Base-by-base conservation (phyloP, 2,888 invertebrate species). In the Horisme vitalbata region DNA sequence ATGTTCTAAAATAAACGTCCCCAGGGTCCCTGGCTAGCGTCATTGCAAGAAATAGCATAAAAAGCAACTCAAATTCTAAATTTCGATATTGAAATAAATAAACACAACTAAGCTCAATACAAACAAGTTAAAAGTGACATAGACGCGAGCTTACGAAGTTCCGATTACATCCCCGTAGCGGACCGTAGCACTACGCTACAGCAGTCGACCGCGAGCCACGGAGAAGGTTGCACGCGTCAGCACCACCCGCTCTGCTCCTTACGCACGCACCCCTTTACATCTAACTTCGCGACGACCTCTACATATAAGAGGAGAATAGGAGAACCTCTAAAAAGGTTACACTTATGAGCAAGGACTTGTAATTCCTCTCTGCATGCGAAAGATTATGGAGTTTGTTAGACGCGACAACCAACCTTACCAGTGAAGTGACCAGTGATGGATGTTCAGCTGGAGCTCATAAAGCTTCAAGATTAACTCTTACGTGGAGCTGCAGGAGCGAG, bases 381-480 rank as follows among this genome's bases (percentile, higher is more conserved):
- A 44, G 61, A 67, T 62, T 65, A 72, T 77, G 79, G 71, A 71
- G 62, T 71, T 68, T 64, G 58, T 69, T 53, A 53, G 65, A 57
- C 73, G 74, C 67, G 63, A 55, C 52, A 63, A 50, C 50, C 65
- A 65, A 57, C 66, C 70, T 61, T 57, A 58, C 58, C 59, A 61
- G 80, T 82, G 77, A 70, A 78, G 82, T 82, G 59, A 62, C 61
- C 62, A 73, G 81, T 77, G 76, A 80, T 83, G 80, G 66, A 63
- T 71, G 70, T 58, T 51, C 33, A 57, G 60, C 50, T 51, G 51
- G 63, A 65, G 58, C 61, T 49, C 38, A 52, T 61, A 69, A 75
- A 63, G 65, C 77, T 69, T 68, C 89, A 88, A 86, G 71, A 89
- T 89, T 86, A 88, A 79, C 73, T 76, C 85, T 52, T 89, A 87